phyloP scores from a whole-genome alignment of 2,888 invertebrate genomes.

The Electrophaes corylata region DNA sequence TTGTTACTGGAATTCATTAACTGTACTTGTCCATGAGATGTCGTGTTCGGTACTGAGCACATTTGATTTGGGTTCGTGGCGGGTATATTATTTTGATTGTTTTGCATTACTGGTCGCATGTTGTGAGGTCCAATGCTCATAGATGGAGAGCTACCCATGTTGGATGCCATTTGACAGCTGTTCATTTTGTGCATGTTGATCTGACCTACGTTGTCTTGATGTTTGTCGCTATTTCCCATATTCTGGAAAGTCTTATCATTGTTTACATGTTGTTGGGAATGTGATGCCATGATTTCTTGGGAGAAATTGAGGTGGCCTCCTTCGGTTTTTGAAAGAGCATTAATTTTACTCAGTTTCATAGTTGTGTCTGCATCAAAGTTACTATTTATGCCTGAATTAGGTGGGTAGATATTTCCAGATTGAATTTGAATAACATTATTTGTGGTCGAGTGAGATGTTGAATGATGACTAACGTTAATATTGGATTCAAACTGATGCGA shows the following conservation, averaged over 20 bases:
- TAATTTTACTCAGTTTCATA: constrained; percentile 76
- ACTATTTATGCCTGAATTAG: constrained; percentile 68
- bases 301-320: constrained; percentile 78
- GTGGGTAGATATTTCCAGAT: constrained; percentile 76
- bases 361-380: constrained; percentile 79
- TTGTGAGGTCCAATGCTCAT: constrained; percentile 78
- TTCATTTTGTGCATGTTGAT: constrained; percentile 74
- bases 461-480: constrained; percentile 70
- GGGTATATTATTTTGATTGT: constrained; percentile 67
- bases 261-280: constrained; percentile 74
- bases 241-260: constrained; percentile 77
- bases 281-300: constrained; percentile 78
- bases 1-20: constrained; percentile 73
- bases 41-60: constrained; percentile 66
- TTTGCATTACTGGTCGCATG: constrained; percentile 69
- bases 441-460: constrained; percentile 65
- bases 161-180: constrained; percentile 74
- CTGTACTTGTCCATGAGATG: constrained; percentile 71
- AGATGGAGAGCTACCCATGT: constrained; percentile 64
- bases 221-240: constrained; percentile 70
- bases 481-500: constrained; percentile 73
- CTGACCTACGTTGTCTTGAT: constrained; percentile 68
- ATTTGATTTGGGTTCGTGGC: constrained; percentile 73
- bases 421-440: constrained; percentile 80
- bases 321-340: constrained; percentile 76